These are phyloP conservation scores for Cercocebus atys DNA, from an alignment of 2,113 vertebrate genomes.

Conservation along the genomic window DNA sequence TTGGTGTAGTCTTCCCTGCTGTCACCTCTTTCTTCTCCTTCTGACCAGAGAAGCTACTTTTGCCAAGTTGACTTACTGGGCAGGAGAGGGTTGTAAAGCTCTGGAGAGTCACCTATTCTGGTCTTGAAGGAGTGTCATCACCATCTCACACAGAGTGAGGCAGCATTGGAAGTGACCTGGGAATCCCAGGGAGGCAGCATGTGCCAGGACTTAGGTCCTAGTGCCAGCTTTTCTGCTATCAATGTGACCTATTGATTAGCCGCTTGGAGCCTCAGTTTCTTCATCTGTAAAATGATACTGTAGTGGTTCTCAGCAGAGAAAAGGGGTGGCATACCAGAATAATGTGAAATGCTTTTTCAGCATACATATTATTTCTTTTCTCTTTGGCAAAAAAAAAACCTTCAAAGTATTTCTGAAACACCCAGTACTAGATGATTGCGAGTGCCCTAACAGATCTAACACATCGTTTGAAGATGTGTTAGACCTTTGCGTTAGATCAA, in stretches of 20 bases:
- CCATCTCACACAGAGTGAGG: background rate
- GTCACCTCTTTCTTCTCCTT: background rate
- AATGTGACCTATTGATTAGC: fast-evolving
- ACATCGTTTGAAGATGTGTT: background rate
- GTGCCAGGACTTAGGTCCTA: no score
- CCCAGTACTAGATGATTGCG: background rate
- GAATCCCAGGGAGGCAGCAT: fast-evolving
- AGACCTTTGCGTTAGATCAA: no score
- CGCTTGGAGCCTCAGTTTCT: background rate
- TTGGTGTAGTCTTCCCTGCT: background rate
- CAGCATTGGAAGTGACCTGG: background rate
- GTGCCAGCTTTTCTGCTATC: background rate
- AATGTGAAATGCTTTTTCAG: background rate
- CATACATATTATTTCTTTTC: background rate
- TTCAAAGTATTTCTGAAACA: background rate
- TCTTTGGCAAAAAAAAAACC: background rate
- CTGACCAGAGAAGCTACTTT: background rate
- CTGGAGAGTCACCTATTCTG: background rate
- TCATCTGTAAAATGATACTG: background rate
- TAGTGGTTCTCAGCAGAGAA: background rate
- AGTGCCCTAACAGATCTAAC: background rate
- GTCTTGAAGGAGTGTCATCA: background rate
- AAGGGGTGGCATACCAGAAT: background rate
- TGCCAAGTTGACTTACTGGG: background rate
- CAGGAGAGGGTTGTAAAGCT: background rate